Base-by-base conservation (phyloP, 2,797 vertebrate species). In the Heterohyrax brucei region DNA sequence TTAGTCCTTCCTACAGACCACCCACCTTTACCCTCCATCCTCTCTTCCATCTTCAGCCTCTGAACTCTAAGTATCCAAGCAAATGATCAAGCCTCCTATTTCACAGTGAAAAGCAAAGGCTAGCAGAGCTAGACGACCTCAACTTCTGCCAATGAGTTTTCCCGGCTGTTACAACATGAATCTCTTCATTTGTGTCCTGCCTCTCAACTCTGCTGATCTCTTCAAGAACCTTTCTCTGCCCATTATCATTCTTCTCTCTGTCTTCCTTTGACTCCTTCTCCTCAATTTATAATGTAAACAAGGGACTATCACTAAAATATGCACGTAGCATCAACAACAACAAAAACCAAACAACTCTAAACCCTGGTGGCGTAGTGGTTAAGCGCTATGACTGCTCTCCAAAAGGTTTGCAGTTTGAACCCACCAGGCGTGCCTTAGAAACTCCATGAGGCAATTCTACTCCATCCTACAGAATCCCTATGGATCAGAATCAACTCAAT, bases 61-160 rank as follows among this genome's bases (percentile, higher is more conserved):
- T 53, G 80, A 53, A 76, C 30, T 66, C 64, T 81, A 53, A 78
- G 21, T 44, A 86, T 22, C 21, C 24, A 91, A 86, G 10, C 44
- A 93, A 88, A 94, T 83, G 30, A 77, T 24, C 3, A 9, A 76
- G 56, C 28, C 44, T 87, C 28, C 62, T n/a, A 89, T 46, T 90
- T 62, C 87, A 87, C 2, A 59, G n/a, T 61, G 33, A 87, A 93
- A 96, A 84, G 22, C 0, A 53, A n/a, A 87, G 16, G 39, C 61
- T n/a, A 68, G n/a, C 14, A 95, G 59, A 93, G 62, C 12, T 61
- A 84, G 84, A 81, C 4, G 9, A 24, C 76, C 18, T 95, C 46
- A 83, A 59, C 50, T 59, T 90, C 88, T 44, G 53, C 24, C 62
- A 30, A n/a, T 64, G 26, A 75, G 28, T 84, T 73, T 95, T 72